These are phyloP conservation scores for Rhinatrema bivittatum DNA, from an alignment of 2,797 vertebrate genomes.

Conservation along the genomic window DNA sequence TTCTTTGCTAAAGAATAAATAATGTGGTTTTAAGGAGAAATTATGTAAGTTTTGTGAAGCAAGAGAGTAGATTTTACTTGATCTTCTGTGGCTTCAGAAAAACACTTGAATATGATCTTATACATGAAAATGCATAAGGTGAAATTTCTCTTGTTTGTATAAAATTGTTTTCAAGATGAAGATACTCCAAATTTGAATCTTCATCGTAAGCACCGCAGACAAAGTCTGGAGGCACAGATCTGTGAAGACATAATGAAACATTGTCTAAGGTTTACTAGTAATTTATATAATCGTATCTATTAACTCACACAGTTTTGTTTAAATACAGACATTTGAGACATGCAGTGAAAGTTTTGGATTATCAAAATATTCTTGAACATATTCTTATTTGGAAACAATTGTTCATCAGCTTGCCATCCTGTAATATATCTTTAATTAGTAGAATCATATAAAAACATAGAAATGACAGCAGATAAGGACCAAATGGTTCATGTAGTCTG, in stretches of 20 bases:
- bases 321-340: too few species aligned
- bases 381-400: too few species aligned
- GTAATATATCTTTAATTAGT: too few species aligned
- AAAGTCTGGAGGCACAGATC: constrained; percentile 69
- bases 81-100: constrained; percentile 81
- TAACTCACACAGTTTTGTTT: too few species aligned
- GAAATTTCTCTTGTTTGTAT: constrained; percentile 76
- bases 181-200: constrained; percentile 72
- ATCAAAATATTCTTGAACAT: too few species aligned
- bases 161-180: constrained; percentile 90
- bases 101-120: constrained; percentile 79
- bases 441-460: too few species aligned
- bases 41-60: not conserved
- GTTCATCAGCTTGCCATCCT: too few species aligned
- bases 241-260: constrained; percentile 38
- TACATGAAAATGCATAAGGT: constrained; percentile 78
- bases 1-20: constrained; percentile 27
- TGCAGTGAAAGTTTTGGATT: too few species aligned
- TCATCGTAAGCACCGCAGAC: constrained; percentile 70
- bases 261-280: too few species aligned
- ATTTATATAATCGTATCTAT: too few species aligned
- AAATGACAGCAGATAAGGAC: too few species aligned
- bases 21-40: constrained; percentile 6
- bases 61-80: constrained; percentile 46
- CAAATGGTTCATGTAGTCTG: too few species aligned